Base-by-base conservation (phyloP, 2,113 vertebrate genomes). In the Glareola pratincola region DNA sequence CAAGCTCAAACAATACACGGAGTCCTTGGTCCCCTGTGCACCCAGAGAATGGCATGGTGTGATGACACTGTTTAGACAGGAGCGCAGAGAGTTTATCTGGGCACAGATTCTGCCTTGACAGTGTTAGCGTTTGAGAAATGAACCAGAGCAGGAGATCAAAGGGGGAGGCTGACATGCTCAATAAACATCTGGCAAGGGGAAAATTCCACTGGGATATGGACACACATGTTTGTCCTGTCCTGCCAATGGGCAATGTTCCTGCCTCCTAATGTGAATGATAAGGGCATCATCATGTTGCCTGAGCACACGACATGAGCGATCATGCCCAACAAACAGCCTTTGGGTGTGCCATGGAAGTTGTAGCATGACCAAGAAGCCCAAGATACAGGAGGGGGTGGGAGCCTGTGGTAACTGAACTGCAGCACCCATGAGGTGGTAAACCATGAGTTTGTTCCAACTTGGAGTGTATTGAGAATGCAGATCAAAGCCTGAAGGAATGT, bases 171-270 rank as follows among this genome's bases (percentile, higher is more conserved):
- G 93, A 77, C 84, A 48, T 15, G 15, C 53, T 78, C 81, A 54
- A 6, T 24, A 24, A 39, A 62, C 60, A 39, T 30, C 53, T 95
- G 93, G 93, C 95, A 96, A 74, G 37, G 67, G 88, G 78, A 92
- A 64, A 77, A 96, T 83, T 80, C 81, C 78, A 20, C 67, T 26
- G 66, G 93, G 81, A 68, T 94, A 62, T 92, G 95, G 96, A 96
- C 96, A 96, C 62, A 56, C 81, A 51, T 90, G 76, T 96, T 92
- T 83, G 92, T 92, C 90, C 93, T 96, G 96, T 93, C 92, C 96
- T 97, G 96, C 94, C 96, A 96, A 86, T 88, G 92, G 71, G 96
- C 96, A 93, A 93, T 4, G 82, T 96, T 96, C 96, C 96, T 96
- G 85, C 93, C 88, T 94, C 94, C 88, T 90, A 90, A 95, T 88